phyloP scores from a whole-genome alignment of 2,888 invertebrate genomes.

The Thyatira batis region DNA sequence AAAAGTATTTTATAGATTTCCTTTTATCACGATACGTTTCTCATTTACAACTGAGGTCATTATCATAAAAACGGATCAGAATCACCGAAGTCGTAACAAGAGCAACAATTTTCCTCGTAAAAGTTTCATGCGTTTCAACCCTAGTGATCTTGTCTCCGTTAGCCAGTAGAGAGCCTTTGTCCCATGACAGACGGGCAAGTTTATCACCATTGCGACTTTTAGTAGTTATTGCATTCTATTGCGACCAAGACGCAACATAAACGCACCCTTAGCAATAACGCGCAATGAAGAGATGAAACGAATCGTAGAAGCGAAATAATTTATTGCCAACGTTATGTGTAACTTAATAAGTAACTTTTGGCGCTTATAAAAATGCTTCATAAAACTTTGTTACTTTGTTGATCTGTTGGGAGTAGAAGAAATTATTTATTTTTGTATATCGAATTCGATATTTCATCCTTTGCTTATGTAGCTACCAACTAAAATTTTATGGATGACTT shows the following conservation, averaged over 20 bases:
- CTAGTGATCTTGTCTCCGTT: slow-evolving; percentile 29
- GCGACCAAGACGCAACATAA: slow-evolving; percentile 46
- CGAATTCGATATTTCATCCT: background rate
- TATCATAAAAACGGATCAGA: slow-evolving; percentile 1
- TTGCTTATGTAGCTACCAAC: background rate
- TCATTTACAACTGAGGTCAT: slow-evolving; percentile 4
- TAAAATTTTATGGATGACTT: background rate
- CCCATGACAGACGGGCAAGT: slow-evolving; percentile 59
- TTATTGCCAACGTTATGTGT: slow-evolving; percentile 34
- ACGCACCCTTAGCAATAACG: slow-evolving; percentile 58
- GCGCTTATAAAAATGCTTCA: slow-evolving; percentile 37
- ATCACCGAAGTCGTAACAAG: background rate
- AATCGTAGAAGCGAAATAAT: slow-evolving; percentile 45
- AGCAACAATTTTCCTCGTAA: slow-evolving; percentile 3
- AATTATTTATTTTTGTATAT: slow-evolving; percentile 23
- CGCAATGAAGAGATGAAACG: slow-evolving; percentile 55
- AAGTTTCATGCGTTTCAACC: slow-evolving; percentile 25
- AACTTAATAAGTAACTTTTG: slow-evolving; percentile 36
- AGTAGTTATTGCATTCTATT: slow-evolving; percentile 66
- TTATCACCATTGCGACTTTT: slow-evolving; percentile 61
- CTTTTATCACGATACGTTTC: background rate
- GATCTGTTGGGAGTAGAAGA: slow-evolving; percentile 21
- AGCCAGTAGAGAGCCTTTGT: slow-evolving; percentile 62
- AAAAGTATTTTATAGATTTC: background rate
- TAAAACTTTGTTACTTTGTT: slow-evolving; percentile 33